A percentile compares a stretch with the other conserved stretches of the same genome.
These are phyloP conservation scores for Baryphthengus martii DNA, from an alignment of 2,113 vertebrate genomes.

Conservation along the genomic window DNA sequence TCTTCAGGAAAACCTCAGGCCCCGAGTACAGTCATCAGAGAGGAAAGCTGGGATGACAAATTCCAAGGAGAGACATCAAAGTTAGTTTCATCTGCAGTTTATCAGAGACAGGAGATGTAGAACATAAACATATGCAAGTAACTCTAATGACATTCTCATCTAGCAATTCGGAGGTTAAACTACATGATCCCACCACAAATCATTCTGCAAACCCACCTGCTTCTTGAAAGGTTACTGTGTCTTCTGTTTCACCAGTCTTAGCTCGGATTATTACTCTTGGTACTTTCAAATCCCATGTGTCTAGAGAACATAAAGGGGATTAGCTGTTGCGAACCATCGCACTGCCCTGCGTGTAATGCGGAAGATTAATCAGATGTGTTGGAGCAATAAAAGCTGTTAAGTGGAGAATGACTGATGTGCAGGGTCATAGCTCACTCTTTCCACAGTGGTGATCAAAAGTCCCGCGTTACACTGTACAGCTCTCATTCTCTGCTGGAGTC, in stretches of 20 bases:
- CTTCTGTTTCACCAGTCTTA: background rate
- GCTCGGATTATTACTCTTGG: background rate
- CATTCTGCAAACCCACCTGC: background rate
- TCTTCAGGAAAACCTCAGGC: background rate
- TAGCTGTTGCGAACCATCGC: background rate
- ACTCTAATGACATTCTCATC: background rate
- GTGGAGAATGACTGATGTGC: background rate
- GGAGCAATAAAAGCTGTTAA: background rate
- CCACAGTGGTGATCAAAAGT: background rate
- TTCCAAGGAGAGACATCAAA: background rate
- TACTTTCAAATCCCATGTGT: background rate
- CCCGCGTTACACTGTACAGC: background rate
- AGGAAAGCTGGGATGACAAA: background rate
- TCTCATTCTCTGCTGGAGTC: background rate
- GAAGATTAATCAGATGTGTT: background rate
- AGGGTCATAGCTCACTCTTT: accelerated
- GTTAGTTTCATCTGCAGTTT: background rate
- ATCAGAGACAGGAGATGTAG: background rate
- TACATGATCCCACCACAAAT: background rate
- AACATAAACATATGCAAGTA: background rate
- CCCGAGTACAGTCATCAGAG: background rate
- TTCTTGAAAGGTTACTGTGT: background rate
- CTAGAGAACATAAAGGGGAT: background rate
- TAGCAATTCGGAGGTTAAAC: background rate
- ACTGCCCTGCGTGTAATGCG: background rate